Evolutionary conservation across 2,888 invertebrate genomes (phyloP).

Genomic region (Ophion obscuratus): DNA sequence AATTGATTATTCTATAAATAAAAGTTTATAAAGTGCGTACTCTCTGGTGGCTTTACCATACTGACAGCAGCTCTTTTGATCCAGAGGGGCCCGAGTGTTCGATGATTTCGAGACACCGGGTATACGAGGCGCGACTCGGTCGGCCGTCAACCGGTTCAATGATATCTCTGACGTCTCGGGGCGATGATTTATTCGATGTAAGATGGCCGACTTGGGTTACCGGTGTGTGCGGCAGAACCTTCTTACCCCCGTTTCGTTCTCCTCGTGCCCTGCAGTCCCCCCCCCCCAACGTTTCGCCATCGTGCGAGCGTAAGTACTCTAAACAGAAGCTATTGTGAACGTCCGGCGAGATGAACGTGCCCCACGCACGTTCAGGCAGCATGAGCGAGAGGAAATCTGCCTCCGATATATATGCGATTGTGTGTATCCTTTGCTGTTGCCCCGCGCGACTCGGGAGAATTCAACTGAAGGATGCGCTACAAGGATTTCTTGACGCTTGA

Average conservation of each 20-base stretch:
- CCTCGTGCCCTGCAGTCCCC: constrained; percentile 5
- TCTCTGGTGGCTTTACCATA: no score
- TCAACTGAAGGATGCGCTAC: constrained; percentile 64
- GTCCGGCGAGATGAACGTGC: constrained; percentile 81
- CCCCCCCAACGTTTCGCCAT: constrained; percentile 44
- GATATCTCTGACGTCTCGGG: constrained; percentile 82
- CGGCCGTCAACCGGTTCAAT: constrained; percentile 81
- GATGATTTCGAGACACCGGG: constrained; percentile 75
- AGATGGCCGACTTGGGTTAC: constrained; percentile 80
- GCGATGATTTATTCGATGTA: constrained; percentile 83
- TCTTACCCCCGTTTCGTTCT: constrained; percentile 9
- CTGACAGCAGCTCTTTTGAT: neutral
- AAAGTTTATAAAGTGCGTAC: no score
- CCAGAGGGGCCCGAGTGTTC: neutral
- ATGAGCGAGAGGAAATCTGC: constrained; percentile 60
- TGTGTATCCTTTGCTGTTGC: constrained; percentile 1
- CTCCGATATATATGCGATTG: constrained; percentile 54
- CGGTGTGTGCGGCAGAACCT: constrained; percentile 36
- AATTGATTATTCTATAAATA: no score
- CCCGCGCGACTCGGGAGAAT: constrained; percentile 41
- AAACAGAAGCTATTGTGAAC: constrained; percentile 84
- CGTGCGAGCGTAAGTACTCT: constrained; percentile 78
- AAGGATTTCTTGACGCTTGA: constrained; percentile 64
- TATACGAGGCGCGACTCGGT: constrained; percentile 74
- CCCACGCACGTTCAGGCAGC: constrained; percentile 76